Evolutionary conservation across 1,140 invertebrate genomes (phyloP).

Genomic region (Sminthurinus signatus): DNA sequence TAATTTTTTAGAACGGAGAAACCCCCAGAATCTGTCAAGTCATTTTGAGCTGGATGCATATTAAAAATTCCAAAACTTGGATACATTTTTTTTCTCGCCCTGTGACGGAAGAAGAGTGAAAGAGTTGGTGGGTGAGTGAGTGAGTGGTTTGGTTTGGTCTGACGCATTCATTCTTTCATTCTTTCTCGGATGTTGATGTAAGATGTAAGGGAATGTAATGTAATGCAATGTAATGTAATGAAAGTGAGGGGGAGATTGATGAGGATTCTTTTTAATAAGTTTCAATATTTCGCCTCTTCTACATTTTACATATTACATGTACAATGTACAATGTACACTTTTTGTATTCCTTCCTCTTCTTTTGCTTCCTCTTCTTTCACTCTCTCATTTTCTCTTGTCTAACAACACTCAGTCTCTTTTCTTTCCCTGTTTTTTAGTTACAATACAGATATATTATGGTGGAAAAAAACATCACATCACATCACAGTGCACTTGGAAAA

Average conservation of each 20-base stretch:
- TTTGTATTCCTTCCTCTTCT: too few species aligned
- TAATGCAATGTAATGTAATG: conserved; percentile 8
- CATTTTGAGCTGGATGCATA: conserved; percentile 12
- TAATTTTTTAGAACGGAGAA: conserved; percentile 4
- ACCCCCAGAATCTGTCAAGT: conserved; percentile 8
- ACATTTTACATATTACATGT: not conserved
- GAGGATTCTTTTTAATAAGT: conserved; percentile 32
- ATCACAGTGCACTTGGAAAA: too few species aligned
- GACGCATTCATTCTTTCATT: too few species aligned
- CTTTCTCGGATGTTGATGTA: too few species aligned
- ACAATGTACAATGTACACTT: too few species aligned
- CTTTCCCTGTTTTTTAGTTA: too few species aligned
- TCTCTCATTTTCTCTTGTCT: too few species aligned
- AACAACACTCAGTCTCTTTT: too few species aligned
- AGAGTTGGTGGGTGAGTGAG: not conserved
- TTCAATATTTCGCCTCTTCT: conserved; percentile 25
- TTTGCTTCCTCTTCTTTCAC: not conserved
- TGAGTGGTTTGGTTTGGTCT: too few species aligned
- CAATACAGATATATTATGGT: too few species aligned
- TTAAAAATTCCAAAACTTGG: conserved; percentile 13
- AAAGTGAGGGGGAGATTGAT: conserved; percentile 26
- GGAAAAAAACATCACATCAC: too few species aligned
- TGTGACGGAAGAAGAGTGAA: not conserved
- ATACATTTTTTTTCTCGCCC: not conserved
- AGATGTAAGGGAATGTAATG: too few species aligned